Base-by-base conservation (phyloP, 2,797 vertebrate genomes). In the Ptychobarbus kaznakovi region DNA sequence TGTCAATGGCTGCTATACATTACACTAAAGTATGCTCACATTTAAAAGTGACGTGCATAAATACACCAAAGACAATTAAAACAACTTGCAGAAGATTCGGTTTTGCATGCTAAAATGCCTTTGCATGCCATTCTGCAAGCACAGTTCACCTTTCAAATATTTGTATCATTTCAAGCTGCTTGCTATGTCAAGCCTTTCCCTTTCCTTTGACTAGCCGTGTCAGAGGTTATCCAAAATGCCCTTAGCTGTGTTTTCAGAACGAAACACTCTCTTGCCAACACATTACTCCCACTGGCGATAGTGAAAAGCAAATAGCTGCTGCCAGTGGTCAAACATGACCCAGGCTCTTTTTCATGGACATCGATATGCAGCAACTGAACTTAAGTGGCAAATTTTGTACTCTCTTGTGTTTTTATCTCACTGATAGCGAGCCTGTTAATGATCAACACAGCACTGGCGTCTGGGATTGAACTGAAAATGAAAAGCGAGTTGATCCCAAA, bases 271-370 rank as follows among this genome's bases (percentile, higher is more conserved):
- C 95, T 94, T 86, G 91, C 91, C 93, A 95, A 94, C 93, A 94
- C 94, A 95, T 96, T 95, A 94, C 93, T 94, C 93, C 94, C 92
- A 93, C 93, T 94, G 93, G 94, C 92, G 94, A 95, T 92, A 92
- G 92, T 90, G 91, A 90, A 92, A 90, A 90, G 89, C 91, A 96
- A 96, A 96, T 92, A 95, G 84, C 83, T 76, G 28, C 90, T 91
- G 88, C 88, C 88, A 91, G 91, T 92, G 90, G 58, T 89, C 91
- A 93, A 95, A 94, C 92, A 95, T 88, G 92, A 92, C 93, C 92
- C 90, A 93, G 92, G 92, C 91, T 93, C 90, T 92, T 91, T 93
- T 93, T 92, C 93, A 94, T 93, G 92, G 89, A 87, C 89, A 92
- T 93, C 91, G 91, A 92, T 90, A 91, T 86, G 78, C 92, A 90